A percentile compares a stretch with the other conserved stretches of the same genome.
Conservation (phyloP, 2,888 invertebrate species). For the Alitta virens region DNA sequence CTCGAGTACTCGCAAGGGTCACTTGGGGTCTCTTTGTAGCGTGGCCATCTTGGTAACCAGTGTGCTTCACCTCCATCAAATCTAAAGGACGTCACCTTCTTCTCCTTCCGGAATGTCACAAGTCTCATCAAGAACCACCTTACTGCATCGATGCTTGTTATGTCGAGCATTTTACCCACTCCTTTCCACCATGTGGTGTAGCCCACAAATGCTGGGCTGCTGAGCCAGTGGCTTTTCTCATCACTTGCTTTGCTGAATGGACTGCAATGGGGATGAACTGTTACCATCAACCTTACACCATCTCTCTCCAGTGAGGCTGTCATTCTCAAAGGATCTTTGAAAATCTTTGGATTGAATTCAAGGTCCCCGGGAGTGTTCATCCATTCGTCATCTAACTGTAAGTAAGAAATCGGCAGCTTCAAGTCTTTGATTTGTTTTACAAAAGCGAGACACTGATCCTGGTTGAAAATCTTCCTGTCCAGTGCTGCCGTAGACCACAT, state of each 20-base stretch:
- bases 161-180: conserved; percentile 70
- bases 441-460: conserved; percentile 51
- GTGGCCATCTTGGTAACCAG: conserved; percentile 34
- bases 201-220: conserved; percentile 16
- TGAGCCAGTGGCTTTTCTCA: conserved; percentile 58
- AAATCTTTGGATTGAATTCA: conserved; percentile 69
- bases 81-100: conserved; percentile 81
- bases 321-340: conserved; percentile 58
- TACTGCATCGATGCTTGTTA: conserved; percentile 77
- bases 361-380: conserved; percentile 82
- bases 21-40: conserved; percentile 24
- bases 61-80: conserved; percentile 70
- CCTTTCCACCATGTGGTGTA: conserved; percentile 76
- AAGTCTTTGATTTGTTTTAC: conserved; percentile 33
- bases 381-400: conserved; percentile 80
- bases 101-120: conserved; percentile 64
- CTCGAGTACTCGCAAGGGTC: conserved; percentile 37
- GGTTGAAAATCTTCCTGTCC: conserved; percentile 69
- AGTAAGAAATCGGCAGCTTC: conserved; percentile 21
- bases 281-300: conserved; percentile 75
- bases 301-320: conserved; percentile 62
- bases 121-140: conserved; percentile 74
- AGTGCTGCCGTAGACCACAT: conserved; percentile 88
- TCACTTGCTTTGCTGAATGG: conserved; percentile 70
- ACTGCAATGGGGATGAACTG: conserved; percentile 73